Conservation (phyloP, 2,113 vertebrate genomes). For the Electrona antarctica region DNA sequence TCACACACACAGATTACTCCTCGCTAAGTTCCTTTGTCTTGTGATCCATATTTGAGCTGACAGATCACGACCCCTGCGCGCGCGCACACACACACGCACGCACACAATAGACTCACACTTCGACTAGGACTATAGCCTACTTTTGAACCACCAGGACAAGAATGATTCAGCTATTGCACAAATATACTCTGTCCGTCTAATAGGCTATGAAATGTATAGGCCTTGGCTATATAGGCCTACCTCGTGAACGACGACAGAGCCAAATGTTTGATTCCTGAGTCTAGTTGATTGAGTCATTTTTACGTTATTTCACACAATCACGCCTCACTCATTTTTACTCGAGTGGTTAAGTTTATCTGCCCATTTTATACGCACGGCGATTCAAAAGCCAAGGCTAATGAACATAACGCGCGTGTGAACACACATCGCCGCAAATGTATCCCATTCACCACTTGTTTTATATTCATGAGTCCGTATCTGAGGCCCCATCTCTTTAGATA, state of each 20-base stretch:
- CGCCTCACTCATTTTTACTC: conserved; percentile 2
- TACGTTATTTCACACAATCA: neutral
- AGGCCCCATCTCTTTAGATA: conserved; percentile 70
- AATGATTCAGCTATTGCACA: conserved; percentile 27
- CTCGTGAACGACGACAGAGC: neutral
- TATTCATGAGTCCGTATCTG: conserved; percentile 68
- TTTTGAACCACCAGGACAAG: neutral
- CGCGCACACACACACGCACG: neutral
- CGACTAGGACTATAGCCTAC: neutral
- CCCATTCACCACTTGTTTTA: conserved; percentile 60
- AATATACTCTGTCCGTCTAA: no score
- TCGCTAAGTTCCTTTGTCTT: conserved; percentile 78
- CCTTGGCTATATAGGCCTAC: neutral
- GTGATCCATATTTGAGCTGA: conserved; percentile 79
- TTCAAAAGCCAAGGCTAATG: conserved; percentile 49
- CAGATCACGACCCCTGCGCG: conserved; percentile 71
- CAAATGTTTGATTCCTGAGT: conserved; percentile 9
- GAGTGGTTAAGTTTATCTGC: conserved; percentile 29
- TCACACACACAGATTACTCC: conserved; percentile 78
- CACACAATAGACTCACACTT: no score
- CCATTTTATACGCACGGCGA: conserved; percentile 26
- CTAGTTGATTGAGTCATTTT: neutral
- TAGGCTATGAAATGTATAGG: neutral
- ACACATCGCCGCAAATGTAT: conserved; percentile 45
- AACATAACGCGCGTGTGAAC: conserved; percentile 27